phyloP scores from a whole-genome alignment of 2,797 vertebrate genomes.

The Sebastolobus alascanus region DNA sequence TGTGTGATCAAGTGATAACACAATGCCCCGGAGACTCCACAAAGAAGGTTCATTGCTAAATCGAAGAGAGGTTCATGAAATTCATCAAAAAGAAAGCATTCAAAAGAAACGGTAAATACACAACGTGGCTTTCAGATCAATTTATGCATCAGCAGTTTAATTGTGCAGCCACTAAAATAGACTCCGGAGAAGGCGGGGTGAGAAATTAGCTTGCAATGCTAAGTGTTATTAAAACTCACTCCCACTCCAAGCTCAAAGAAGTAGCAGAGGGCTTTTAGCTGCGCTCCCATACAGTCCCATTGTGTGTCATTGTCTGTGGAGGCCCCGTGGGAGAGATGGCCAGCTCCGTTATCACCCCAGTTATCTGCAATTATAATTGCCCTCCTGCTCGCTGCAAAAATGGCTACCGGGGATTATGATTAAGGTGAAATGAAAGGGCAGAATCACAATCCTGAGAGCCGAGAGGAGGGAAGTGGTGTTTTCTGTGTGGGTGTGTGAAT shows the following conservation, averaged over 20 bases:
- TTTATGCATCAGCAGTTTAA: slow-evolving; percentile 48
- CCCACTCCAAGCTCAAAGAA: slow-evolving; percentile 28
- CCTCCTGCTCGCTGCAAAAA: slow-evolving; percentile 42
- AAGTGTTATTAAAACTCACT: slow-evolving; percentile 53
- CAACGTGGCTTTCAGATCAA: slow-evolving; percentile 29
- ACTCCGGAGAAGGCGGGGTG: slow-evolving; percentile 5
- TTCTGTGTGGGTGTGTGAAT: not conserved
- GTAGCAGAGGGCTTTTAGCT: slow-evolving; percentile 13
- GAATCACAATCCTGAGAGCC: slow-evolving; percentile 2
- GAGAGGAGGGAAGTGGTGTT: slow-evolving; percentile 16
- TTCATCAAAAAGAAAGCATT: slow-evolving; percentile 23
- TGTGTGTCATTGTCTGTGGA: slow-evolving; percentile 33
- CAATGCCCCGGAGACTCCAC: not conserved
- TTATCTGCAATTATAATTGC: slow-evolving; percentile 65
- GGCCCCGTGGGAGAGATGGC: slow-evolving; percentile 29
- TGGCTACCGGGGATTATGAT: slow-evolving; percentile 43
- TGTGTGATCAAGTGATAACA: slow-evolving; percentile 40
- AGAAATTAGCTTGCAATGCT: slow-evolving; percentile 43
- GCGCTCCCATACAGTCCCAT: slow-evolving; percentile 18
- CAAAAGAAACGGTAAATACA: slow-evolving; percentile 32
- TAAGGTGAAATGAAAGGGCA: slow-evolving; percentile 55
- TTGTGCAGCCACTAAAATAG: slow-evolving; percentile 44
- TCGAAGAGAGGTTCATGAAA: slow-evolving; percentile 8
- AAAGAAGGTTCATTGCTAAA: slow-evolving; percentile 21
- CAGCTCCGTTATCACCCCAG: slow-evolving; percentile 24